These are phyloP conservation scores for Machimus rusticus DNA, from an alignment of 2,888 invertebrate genomes.

Conservation along the genomic window DNA sequence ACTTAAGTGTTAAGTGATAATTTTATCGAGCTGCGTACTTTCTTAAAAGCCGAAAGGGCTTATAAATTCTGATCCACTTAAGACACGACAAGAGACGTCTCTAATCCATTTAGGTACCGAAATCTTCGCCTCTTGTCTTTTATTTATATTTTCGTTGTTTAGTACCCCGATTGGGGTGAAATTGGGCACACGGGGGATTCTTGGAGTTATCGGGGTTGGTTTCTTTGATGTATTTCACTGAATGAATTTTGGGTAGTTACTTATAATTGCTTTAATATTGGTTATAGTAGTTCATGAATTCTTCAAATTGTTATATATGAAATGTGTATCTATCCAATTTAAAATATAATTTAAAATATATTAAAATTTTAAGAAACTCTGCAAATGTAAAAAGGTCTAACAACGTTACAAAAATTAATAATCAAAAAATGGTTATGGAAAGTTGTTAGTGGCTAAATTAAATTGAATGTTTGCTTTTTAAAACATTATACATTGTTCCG, in stretches of 20 bases:
- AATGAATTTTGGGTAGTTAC: not conserved
- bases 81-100: conserved; percentile 47
- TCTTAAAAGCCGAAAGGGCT: conserved; percentile 21
- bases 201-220: not conserved
- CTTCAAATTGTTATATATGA: too few relatives aligned
- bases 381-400: too few relatives aligned
- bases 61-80: conserved; percentile 44
- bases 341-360: too few relatives aligned
- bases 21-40: not conserved
- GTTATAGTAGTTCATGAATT: not conserved
- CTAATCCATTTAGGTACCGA: conserved; percentile 44
- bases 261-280: not conserved
- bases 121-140: not conserved
- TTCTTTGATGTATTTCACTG: not conserved
- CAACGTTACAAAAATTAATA: too few relatives aligned
- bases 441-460: too few relatives aligned
- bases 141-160: not conserved
- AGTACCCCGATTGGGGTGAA: not conserved
- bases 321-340: too few relatives aligned
- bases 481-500: too few relatives aligned
- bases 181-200: not conserved
- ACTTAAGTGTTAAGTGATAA: not conserved
- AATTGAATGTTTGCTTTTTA: too few relatives aligned
- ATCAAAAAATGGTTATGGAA: too few relatives aligned
- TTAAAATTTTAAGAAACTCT: too few relatives aligned